Conservation (phyloP, 2,797 vertebrate genomes). For the Eurystomus glaucurus region DNA sequence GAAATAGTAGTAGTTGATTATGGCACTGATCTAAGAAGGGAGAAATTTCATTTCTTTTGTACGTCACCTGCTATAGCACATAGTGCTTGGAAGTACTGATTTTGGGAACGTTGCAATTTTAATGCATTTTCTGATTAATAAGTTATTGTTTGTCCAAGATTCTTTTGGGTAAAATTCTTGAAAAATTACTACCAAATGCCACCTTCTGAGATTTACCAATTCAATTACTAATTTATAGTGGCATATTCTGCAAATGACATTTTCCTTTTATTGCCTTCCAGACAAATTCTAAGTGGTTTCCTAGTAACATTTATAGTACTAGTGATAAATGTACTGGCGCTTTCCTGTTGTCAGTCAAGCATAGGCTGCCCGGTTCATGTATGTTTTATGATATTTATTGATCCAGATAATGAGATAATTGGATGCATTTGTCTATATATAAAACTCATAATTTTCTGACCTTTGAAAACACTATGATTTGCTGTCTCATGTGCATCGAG, state of each 20-base stretch:
- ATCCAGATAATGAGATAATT: slow-evolving; percentile 5
- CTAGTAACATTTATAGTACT: slow-evolving; percentile 27
- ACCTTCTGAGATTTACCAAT: not conserved
- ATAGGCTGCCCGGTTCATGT: slow-evolving; percentile 12
- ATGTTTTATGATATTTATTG: not conserved
- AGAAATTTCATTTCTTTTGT: not conserved
- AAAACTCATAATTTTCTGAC: not conserved
- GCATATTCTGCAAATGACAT: not conserved
- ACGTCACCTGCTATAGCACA: not conserved
- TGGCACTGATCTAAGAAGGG: not conserved
- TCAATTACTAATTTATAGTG: slow-evolving; percentile 37
- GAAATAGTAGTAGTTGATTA: not conserved
- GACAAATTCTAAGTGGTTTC: not conserved
- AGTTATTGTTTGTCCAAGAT: not conserved
- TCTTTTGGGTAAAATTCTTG: not conserved
- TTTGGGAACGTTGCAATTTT: slow-evolving; percentile 6
- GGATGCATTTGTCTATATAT: not conserved
- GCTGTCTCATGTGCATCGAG: not conserved
- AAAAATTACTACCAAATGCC: not conserved
- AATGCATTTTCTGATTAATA: not conserved
- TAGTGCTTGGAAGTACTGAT: slow-evolving; percentile 16
- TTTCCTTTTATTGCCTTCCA: too few species aligned
- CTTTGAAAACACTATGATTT: slow-evolving; percentile 18
- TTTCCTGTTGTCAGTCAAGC: slow-evolving; percentile 26
- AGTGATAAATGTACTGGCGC: slow-evolving; percentile 38